phyloP scores from a whole-genome alignment of 2,113 vertebrate species.

The Parotia lawesii region DNA sequence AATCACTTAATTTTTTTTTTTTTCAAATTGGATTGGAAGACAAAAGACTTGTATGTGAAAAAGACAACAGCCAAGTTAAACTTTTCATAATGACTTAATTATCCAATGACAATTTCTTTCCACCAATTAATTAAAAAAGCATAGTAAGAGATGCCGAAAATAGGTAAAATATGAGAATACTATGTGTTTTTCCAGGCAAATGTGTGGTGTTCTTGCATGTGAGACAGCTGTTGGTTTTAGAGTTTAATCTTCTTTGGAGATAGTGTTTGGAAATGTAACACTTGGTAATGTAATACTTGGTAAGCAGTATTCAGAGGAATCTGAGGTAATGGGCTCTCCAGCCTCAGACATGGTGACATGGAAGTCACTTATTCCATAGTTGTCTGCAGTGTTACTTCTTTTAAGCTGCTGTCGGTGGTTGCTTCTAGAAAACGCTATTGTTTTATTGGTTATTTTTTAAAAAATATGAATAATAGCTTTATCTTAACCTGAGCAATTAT shows the following conservation, averaged over 20 bases:
- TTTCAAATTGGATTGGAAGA: not conserved
- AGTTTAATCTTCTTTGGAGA: not conserved
- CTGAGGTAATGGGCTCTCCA: not conserved
- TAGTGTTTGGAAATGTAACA: not conserved
- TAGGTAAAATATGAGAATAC: not conserved
- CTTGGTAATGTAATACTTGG: too few relatives aligned
- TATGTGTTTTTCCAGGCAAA: not conserved
- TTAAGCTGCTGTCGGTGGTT: not conserved
- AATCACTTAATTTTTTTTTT: not conserved
- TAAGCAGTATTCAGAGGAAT: not conserved
- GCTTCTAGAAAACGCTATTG: not conserved
- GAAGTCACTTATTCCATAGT: not conserved
- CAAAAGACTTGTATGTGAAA: not conserved
- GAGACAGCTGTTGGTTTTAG: not conserved
- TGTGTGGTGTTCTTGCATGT: not conserved
- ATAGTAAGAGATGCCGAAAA: not conserved
- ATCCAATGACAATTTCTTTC: not conserved
- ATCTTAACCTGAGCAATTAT: not conserved
- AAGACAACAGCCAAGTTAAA: not conserved
- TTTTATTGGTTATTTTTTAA: not conserved
- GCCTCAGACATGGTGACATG: not conserved
- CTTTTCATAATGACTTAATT: not conserved
- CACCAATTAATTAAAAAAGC: not conserved
- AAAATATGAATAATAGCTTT: not conserved
- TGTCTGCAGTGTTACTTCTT: not conserved